phyloP scores from a whole-genome alignment of 2,797 vertebrate species.

The Chelonia mydas region DNA sequence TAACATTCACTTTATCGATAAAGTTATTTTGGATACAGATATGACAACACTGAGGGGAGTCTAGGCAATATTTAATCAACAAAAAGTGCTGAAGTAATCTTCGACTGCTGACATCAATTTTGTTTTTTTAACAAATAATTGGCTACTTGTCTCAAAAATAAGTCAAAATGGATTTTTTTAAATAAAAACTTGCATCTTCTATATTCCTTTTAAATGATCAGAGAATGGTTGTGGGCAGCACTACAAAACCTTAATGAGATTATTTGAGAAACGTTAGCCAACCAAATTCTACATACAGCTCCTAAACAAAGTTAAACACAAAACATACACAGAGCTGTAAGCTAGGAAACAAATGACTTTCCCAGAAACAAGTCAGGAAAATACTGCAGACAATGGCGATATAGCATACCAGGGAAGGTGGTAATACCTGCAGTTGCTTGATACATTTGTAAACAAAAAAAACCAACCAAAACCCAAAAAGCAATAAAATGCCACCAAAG shows the following conservation, averaged over 20 bases:
- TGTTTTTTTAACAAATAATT: background rate
- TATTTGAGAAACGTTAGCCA: conserved; percentile 78
- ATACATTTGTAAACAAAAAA: conserved; percentile 57
- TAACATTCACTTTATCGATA: background rate
- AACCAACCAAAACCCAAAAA: conserved; percentile 53
- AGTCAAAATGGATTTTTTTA: background rate
- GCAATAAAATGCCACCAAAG: conserved; percentile 60
- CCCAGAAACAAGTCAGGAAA: conserved; percentile 85
- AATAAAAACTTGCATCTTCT: conserved; percentile 65
- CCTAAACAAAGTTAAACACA: conserved; percentile 74
- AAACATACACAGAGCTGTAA: conserved; percentile 76
- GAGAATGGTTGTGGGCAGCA: conserved; percentile 22
- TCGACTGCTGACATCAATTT: background rate
- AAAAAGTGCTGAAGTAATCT: conserved; percentile 8
- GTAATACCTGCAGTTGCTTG: conserved; percentile 58
- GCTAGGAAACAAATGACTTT: conserved; percentile 85
- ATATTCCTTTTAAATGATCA: background rate
- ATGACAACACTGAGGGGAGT: conserved; percentile 11
- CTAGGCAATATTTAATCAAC: conserved; percentile 1
- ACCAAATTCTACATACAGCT: conserved; percentile 79
- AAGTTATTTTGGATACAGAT: background rate
- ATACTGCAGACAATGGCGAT: conserved; percentile 54
- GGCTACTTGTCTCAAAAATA: conserved; percentile 25
- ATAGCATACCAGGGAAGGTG: conserved; percentile 47
- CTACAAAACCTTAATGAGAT: conserved; percentile 81